Evolutionary conservation across 2,797 vertebrate genomes (phyloP), one percentile per base, ranked within the genome.

Genomic region (Crax fasciolata): DNA sequence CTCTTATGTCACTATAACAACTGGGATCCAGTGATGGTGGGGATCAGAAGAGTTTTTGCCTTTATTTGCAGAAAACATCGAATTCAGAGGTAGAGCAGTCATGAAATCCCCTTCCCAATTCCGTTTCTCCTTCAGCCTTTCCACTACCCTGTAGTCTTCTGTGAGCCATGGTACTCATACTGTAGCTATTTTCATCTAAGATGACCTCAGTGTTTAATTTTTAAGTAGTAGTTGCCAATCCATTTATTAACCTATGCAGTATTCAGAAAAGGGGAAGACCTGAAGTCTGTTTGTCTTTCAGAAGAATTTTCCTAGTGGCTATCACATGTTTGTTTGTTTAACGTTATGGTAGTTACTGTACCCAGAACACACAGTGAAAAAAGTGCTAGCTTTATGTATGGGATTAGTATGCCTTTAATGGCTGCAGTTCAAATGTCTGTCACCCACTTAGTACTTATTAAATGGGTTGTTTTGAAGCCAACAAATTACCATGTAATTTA

Each of bases 1-100:
- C 98, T 99, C 5, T 92, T 99, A 51, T 99, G 99, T 95, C 99
- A 99, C 97, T 99, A 99, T 98, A 99, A 99, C 98, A 99, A 99
- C 98, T 99, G 99, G 99, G 99, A 99, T 97, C 99, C 99, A 8
- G 99, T 99, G 73, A 99, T 99, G 98, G 98, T 99, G 74, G 99
- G 98, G 20, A 98, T 99, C 87, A 98, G 99, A 97, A 98, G 99
- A 97, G 93, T 99, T 62, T 99, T 99, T 92, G 98, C 98, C 79
- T 99, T 99, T 96, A 97, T 99, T 70, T 99, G 99, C 96, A 98
- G 99, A 89, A 99, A 98, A 96, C 99, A 99, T 96, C 98, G 99
- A 61, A 98, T 98, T 96, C 98, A 99, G 87, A 99, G 99, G 99
- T 99, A 98, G 3, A 84, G 3, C 89, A 43, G 8, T 49, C 18